phyloP scores from a whole-genome alignment of 2,797 vertebrate species.

The Graptemys geographica region DNA sequence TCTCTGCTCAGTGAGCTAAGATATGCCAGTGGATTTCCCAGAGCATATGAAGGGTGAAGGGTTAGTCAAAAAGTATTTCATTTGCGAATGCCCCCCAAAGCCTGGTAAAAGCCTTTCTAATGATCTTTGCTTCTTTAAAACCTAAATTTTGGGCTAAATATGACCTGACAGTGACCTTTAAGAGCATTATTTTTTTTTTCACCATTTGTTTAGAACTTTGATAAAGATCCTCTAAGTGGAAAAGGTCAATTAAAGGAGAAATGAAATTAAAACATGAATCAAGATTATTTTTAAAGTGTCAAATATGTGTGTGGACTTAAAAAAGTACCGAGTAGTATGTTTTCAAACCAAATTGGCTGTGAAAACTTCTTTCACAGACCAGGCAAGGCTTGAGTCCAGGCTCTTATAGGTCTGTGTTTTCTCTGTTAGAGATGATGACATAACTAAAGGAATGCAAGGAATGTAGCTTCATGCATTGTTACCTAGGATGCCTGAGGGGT shows the following conservation, averaged over 20 bases:
- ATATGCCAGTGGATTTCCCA: not conserved
- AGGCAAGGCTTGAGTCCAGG: not conserved
- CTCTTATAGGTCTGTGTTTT: not conserved
- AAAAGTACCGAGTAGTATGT: not conserved
- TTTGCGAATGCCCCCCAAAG: accelerated
- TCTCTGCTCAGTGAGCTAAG: not conserved
- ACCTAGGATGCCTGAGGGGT: not conserved
- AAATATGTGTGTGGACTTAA: not conserved
- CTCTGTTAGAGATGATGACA: not conserved
- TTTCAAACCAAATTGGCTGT: not conserved
- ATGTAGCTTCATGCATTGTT: not conserved
- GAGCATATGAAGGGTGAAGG: not conserved
- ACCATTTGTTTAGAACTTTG: conserved; percentile 64
- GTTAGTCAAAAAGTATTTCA: not conserved
- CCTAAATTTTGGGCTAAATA: conserved; percentile 45
- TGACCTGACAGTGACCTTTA: conserved; percentile 64
- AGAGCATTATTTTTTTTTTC: conserved; percentile 66
- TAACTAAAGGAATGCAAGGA: not conserved
- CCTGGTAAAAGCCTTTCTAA: conserved; percentile 47
- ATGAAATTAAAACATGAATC: conserved; percentile 38
- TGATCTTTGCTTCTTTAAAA: conserved; percentile 54
- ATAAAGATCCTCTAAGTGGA: conserved; percentile 51
- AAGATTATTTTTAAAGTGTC: conserved; percentile 1
- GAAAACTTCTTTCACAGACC: not conserved
- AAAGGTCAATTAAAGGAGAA: conserved; percentile 50